phyloP scores from a whole-genome alignment of 2,113 vertebrate genomes.

The Mormyrus iriodes region DNA sequence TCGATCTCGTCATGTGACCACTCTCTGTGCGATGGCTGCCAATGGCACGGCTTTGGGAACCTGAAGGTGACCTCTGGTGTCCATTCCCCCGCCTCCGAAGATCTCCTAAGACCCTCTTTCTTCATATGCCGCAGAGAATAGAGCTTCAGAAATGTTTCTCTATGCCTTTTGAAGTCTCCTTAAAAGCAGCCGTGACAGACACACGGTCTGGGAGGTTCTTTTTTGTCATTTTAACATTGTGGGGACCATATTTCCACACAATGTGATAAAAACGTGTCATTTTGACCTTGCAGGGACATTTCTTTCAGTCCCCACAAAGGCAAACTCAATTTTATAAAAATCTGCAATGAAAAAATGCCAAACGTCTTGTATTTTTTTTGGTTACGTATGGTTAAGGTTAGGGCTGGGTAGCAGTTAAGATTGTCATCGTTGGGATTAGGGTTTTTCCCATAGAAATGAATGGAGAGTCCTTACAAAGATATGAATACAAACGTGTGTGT shows the following conservation, averaged over 20 bases:
- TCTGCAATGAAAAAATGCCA: too few relatives aligned
- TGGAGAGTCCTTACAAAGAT: too few relatives aligned
- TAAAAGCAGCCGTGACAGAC: not conserved
- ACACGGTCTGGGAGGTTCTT: not conserved
- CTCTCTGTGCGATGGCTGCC: not conserved
- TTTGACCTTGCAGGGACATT: too few relatives aligned
- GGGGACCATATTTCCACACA: not conserved
- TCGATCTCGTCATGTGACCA: not conserved
- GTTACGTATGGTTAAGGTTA: too few relatives aligned
- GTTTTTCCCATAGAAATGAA: too few relatives aligned
- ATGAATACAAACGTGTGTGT: too few relatives aligned
- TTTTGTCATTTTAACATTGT: too few relatives aligned
- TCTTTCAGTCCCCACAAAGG: not conserved
- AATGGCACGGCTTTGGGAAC: not conserved
- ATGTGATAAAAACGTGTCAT: too few relatives aligned
- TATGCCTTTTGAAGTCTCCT: not conserved
- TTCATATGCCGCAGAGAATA: not conserved
- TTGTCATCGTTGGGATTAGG: too few relatives aligned
- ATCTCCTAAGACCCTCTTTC: not conserved
- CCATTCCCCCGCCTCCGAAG: not conserved
- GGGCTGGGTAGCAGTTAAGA: too few relatives aligned
- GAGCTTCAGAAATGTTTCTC: not conserved
- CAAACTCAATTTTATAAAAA: too few relatives aligned
- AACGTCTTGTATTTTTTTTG: too few relatives aligned
- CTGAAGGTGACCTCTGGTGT: not conserved